Evolutionary conservation across 1,140 invertebrate species (phyloP), one percentile per base, ranked within the genome.

Genomic region (Drosophila arizonae): DNA sequence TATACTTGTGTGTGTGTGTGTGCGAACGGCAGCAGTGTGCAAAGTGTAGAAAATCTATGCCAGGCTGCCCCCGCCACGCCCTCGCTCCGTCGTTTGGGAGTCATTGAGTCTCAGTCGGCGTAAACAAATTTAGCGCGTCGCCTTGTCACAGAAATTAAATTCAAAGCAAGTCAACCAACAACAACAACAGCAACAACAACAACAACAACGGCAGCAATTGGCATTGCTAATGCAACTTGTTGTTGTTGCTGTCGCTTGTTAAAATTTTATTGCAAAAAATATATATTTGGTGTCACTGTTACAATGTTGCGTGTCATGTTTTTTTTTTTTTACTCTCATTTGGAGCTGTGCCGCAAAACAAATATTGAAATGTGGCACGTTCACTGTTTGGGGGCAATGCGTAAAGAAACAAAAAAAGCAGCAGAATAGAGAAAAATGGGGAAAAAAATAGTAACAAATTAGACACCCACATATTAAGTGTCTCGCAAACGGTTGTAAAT

Each of bases 51-150:
- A 86, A 86, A 81, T 77, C 61, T 79, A 43, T 79, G 79, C 70
- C 56, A 68, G 58, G 10, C 61, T 43, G 33, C 60, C 61, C 33
- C 51, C 24, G 43, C 55, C 67, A 15, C 43, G n/a, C 43, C 41
- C 55, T n/a, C 30, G 43, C 63, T 61, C 15, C 39, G 70, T 21
- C 30, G 52, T 39, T 67, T 72, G 63, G 76, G 76, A 79, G 67
- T 79, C 81, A 68, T 55, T 74, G 72, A 80, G 72, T 80, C 78
- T 77, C 69, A 62, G 58, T n/a, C 71, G 73, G 36, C 56, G 68
- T 70, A 81, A 85, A 86, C 81, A 86, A 86, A 86, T 72, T 78
- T 73, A 85, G 81, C 81, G 74, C 70, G 60, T 85, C 55, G 81
- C 79, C 82, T 87, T 86, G 81, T 81, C 78, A 68, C 81, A 86